phyloP scores from a whole-genome alignment of 2,113 vertebrate genomes.

The Elachura formosa region DNA sequence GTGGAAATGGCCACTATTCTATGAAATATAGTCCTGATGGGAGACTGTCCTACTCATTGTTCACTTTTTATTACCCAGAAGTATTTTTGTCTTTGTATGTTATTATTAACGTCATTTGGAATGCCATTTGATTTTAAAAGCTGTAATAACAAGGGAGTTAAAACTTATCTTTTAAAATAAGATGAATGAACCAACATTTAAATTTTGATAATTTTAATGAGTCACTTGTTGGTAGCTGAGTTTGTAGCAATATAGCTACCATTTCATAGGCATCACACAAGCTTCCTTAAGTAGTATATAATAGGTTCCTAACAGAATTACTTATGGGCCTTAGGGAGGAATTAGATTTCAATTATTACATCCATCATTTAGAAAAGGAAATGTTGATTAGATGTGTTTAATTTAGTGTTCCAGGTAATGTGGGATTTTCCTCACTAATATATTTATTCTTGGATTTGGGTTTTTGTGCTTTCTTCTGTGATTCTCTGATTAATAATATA shows the following conservation, averaged over 20 bases:
- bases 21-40: not conserved
- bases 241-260: not conserved
- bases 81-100: not conserved
- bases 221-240: not conserved
- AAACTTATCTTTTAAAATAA: not conserved
- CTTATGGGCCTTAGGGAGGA: not conserved
- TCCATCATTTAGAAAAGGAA: conserved; percentile 5
- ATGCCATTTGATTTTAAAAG: not conserved
- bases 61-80: not conserved
- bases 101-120: not conserved
- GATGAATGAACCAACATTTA: not conserved
- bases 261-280: not conserved
- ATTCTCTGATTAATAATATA: not conserved
- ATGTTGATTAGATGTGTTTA: not conserved
- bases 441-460: not conserved
- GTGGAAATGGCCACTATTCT: not conserved
- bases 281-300: not conserved
- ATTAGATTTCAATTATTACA: not conserved
- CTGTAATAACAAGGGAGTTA: not conserved
- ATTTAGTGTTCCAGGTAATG: conserved; percentile 6
- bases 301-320: not conserved
- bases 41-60: not conserved
- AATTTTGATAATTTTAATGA: not conserved
- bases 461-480: not conserved
- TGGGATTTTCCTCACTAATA: not conserved